Evolutionary conservation across 2,113 vertebrate genomes (phyloP), one percentile per base, ranked within the genome.

Genomic region (Aegithalos caudatus): DNA sequence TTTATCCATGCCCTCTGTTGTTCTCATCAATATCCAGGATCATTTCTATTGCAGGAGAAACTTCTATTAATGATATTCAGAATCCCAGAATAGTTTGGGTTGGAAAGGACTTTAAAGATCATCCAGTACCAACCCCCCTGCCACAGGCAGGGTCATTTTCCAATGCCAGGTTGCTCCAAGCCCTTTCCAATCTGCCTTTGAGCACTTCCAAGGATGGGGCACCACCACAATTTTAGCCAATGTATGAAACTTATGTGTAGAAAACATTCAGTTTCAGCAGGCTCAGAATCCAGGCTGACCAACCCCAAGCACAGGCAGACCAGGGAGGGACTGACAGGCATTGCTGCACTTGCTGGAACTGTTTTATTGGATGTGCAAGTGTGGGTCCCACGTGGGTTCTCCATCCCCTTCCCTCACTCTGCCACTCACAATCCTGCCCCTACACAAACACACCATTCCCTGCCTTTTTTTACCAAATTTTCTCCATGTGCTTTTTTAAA

Each of bases 201-300:
- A 53, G 28, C 35, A 20, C 16, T 56, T 28, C 35, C 64, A 70
- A 40, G 31, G 40, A 37, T 37, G 21, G 6, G 70, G 29, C 29
- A 69, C 12, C 45, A 78, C 25, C 54, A 47, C 9, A 37, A 20
- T 45, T 83, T 48, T 40, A 88, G 67, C 9, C 12, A 18, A 12
- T 1, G 7, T 7, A 14, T 2, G 10, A 47, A 76, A 89, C 0
- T 0, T 4, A 21, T 0, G 1, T 2, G 6, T 5, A 88, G 73
- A 85, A 88, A 77, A 40, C 24, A n/a, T 17, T 37, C 31, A 56
- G 28, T 23, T 81, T 44, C 45, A 47, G 6, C 24, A 71, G 67
- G n/a, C 9, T 37, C 47, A 62, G 50, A 58, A 58, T 28, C 67
- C 60, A 70, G 74, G 15, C 21, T 62, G 62, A 38, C 23, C 18